Evolutionary conservation across 1,140 invertebrate genomes (phyloP), one percentile per base, ranked within the genome.

Genomic region (Aphis craccivora): DNA sequence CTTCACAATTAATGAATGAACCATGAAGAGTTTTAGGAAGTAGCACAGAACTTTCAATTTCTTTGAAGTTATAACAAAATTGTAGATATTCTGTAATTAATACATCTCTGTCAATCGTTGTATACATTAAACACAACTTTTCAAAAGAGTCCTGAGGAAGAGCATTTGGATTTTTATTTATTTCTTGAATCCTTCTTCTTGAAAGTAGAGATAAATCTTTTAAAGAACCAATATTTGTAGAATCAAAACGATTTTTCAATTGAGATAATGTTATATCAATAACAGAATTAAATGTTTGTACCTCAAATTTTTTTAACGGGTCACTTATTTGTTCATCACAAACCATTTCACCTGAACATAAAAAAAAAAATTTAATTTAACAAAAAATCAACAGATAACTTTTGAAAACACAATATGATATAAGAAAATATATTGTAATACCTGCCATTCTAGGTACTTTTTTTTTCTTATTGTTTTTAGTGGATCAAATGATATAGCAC

Each of bases 181-280:
- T 81, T 81, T 81, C n/a, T 40, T 30, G 14, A 40, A 87, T 87
- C 3, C 84, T 40, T 87, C 84, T 87, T 43, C 23, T 43, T 45
- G 84, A 87, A 43, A 87, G 40, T 43, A 45, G 23, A 87, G 35
- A 40, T 3, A 87, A 14, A 87, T 87, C 30, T 87, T 87, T 87
- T 48, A 45, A 87, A 48, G 40, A 0, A 30, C 40, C 84, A 30
- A 87, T 87, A 87, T 87, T 87, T 45, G 84, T 40, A 11, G 84
- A 43, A 40, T 87, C 37, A 11, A 87, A 87, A 43, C 23, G 40
- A 30, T 4, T n/a, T 30, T 48, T 43, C 37, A 87, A 48, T 48
- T 45, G 40, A 43, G 84, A 87, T 87, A 87, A 2, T 45, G 37
- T 87, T 43, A 87, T 40, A 87, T 87, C 40, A 43, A 87, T 87